Evolutionary conservation across 2,113 vertebrate genomes (phyloP).

Genomic region (Redunca redunca): DNA sequence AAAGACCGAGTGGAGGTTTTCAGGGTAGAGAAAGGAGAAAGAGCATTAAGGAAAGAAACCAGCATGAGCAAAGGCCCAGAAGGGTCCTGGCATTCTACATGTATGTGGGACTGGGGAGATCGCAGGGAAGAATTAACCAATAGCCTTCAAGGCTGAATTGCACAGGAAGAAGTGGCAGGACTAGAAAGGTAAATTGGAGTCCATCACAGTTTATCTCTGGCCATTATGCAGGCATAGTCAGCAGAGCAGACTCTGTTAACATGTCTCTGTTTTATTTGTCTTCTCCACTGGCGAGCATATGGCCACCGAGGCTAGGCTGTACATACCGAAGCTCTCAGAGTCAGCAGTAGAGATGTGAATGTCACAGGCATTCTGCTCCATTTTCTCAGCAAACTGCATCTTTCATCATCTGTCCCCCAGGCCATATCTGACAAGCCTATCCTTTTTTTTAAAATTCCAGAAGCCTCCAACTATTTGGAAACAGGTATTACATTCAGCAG

Average conservation of each 20-base stretch:
- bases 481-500: background rate
- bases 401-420: background rate
- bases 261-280: background rate
- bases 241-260: background rate
- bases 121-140: background rate
- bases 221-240: background rate
- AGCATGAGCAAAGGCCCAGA: background rate
- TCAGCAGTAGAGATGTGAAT: background rate
- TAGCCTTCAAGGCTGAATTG: background rate
- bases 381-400: background rate
- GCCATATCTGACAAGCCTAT: background rate
- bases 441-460: background rate
- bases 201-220: background rate
- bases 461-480: background rate
- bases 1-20: background rate
- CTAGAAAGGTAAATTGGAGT: background rate
- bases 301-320: accelerated
- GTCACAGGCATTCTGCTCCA: background rate
- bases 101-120: background rate
- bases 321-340: background rate
- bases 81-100: no score
- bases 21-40: background rate
- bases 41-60: background rate
- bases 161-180: no score
- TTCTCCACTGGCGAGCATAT: background rate